These are phyloP conservation scores for Whitmania pigra DNA, from an alignment of 1,140 invertebrate genomes.

Conservation along the genomic window DNA sequence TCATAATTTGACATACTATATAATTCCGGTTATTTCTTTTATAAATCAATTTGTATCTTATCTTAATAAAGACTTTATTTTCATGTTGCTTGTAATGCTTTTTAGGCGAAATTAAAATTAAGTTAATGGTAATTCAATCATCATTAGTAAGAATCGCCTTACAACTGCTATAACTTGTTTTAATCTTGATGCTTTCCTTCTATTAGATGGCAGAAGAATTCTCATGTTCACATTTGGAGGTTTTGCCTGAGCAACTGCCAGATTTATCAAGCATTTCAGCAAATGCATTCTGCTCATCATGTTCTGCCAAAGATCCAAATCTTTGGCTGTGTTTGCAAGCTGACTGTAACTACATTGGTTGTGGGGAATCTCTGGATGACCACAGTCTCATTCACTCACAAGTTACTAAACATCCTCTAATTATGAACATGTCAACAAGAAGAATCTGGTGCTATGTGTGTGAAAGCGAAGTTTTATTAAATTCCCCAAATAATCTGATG, in stretches of 20 bases:
- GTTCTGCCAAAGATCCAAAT: constrained; percentile 55
- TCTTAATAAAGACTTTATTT: no score
- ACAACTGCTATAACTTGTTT: no score
- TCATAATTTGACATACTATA: no score
- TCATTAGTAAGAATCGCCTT: no score
- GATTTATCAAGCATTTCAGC: constrained; percentile 24
- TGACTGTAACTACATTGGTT: constrained; percentile 63
- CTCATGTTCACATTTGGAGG: background rate
- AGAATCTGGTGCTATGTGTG: constrained; percentile 74
- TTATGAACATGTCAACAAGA: constrained; percentile 66
- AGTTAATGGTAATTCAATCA: no score
- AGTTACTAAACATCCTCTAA: constrained; percentile 58
- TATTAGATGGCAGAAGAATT: constrained; percentile 12
- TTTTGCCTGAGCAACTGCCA: constrained; percentile 43
- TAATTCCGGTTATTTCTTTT: no score
- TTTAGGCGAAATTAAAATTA: no score
- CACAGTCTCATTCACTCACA: constrained; percentile 65
- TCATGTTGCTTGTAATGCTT: no score
- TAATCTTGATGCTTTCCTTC: constrained; percentile 17
- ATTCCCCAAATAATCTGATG: constrained; percentile 38
- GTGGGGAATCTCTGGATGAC: constrained; percentile 61
- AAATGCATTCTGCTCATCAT: constrained; percentile 35
- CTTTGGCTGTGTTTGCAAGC: constrained; percentile 69
- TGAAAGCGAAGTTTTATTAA: constrained; percentile 56
- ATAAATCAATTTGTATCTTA: no score